Percentiles rank a stretch among this genome's conserved stretches.
phyloP scores from a whole-genome alignment of 2,888 invertebrate genomes.

The Drosophila sordidapex region DNA sequence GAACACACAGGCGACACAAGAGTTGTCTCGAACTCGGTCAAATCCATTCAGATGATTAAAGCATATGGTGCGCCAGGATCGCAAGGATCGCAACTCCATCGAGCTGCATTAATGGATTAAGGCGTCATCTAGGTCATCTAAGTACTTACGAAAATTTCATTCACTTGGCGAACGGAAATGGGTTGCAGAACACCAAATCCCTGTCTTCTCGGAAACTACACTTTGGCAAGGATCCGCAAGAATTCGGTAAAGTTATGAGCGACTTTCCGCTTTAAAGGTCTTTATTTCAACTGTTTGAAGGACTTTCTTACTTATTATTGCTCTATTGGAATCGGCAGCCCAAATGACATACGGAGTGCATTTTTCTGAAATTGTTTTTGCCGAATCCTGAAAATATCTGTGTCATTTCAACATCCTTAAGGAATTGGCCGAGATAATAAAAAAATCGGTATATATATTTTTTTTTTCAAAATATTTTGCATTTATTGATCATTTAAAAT shows the following conservation, averaged over 20 bases:
- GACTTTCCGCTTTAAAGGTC: not conserved
- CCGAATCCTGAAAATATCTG: not conserved
- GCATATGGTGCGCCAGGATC: not conserved
- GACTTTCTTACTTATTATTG: too few species aligned
- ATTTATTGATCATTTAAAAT: slow-evolving; percentile 54
- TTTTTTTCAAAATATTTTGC: slow-evolving; percentile 46
- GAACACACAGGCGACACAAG: not conserved
- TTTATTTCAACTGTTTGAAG: not conserved
- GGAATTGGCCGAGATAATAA: not conserved
- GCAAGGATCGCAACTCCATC: not conserved
- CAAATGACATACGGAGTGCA: not conserved
- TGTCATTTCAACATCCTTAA: not conserved
- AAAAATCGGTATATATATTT: not conserved
- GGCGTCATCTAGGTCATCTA: not conserved
- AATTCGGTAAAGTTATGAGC: not conserved
- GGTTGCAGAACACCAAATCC: not conserved
- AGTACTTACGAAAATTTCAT: too few species aligned
- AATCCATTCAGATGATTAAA: not conserved
- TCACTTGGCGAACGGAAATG: too few species aligned
- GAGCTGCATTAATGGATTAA: not conserved
- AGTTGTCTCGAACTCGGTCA: not conserved
- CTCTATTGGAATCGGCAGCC: not conserved
- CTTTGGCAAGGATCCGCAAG: not conserved
- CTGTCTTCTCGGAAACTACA: not conserved
- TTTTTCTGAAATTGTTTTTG: too few species aligned